A percentile compares a stretch with the other conserved stretches of the same genome.
phyloP scores from a whole-genome alignment of 2,888 invertebrate genomes.

The Abrostola tripartita region DNA sequence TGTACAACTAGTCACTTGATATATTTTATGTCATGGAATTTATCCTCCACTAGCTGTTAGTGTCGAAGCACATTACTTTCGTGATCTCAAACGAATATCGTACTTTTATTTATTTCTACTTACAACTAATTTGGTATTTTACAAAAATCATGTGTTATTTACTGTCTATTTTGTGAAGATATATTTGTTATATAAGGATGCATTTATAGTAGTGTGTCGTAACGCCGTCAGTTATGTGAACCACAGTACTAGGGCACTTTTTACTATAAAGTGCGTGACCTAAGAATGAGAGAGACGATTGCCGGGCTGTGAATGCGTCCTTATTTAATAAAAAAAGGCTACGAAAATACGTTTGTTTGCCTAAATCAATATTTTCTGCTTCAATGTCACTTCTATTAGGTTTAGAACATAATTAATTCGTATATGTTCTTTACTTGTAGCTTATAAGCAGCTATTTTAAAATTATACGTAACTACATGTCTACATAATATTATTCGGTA shows the following conservation, averaged over 20 bases:
- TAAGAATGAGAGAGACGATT: constrained; percentile 13
- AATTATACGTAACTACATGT: constrained; percentile 17
- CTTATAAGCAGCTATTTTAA: constrained; percentile 26
- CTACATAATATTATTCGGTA: constrained; percentile 26
- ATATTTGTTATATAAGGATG: constrained; percentile 28
- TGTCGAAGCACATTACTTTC: constrained; percentile 57
- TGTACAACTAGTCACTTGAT: constrained; percentile 51
- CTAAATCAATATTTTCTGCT: constrained; percentile 7
- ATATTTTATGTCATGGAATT: constrained; percentile 31
- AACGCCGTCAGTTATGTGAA: too few species aligned
- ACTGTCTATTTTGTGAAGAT: constrained; percentile 3
- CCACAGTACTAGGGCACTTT: constrained; percentile 31
- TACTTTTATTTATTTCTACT: constrained; percentile 34
- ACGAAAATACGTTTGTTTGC: background rate
- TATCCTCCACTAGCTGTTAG: constrained; percentile 52
- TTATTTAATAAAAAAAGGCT: constrained; percentile 9
- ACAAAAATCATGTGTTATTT: constrained; percentile 8
- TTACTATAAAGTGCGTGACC: constrained; percentile 10
- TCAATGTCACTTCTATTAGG: constrained; percentile 20
- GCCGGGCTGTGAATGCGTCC: constrained; percentile 27
- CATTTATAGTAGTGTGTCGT: constrained; percentile 31
- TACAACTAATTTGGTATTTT: constrained; percentile 15
- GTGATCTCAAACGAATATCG: constrained; percentile 60
- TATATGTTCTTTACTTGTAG: constrained; percentile 21
- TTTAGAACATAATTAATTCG: constrained; percentile 15